Conservation (phyloP, 2,797 vertebrate species). For the Leptatherina wallacei region DNA sequence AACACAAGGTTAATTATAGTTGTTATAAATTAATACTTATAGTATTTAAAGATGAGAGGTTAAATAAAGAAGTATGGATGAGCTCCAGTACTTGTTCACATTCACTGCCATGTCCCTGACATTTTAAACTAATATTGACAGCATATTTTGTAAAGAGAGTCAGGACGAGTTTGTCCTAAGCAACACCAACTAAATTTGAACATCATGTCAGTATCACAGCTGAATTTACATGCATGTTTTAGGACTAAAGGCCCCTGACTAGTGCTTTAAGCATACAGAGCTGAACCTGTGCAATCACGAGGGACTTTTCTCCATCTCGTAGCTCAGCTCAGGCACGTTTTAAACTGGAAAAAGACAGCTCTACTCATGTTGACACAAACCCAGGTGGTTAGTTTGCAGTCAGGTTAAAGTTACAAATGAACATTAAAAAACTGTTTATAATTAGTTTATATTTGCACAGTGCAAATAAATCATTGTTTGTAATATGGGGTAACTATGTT, state of each 20-base stretch:
- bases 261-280: background rate
- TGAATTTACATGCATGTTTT: background rate
- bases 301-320: too few species aligned
- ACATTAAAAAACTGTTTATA: too few species aligned
- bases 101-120: background rate
- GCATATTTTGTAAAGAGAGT: background rate
- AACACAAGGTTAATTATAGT: slow-evolving; percentile 25
- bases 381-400: too few species aligned
- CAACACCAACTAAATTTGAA: background rate
- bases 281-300: background rate
- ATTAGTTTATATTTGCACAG: too few species aligned
- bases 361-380: too few species aligned
- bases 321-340: too few species aligned
- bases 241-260: background rate
- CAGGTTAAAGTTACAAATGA: too few species aligned
- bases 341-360: too few species aligned
- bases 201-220: background rate
- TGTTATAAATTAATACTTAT: slow-evolving; percentile 20
- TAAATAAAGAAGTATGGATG: slow-evolving; percentile 5
- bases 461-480: too few species aligned
- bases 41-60: background rate
- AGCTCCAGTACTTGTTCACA: slow-evolving; percentile 1
- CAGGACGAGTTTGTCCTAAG: background rate
- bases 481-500: too few species aligned
- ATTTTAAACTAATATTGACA: background rate